Evolutionary conservation across 2,113 vertebrate genomes (phyloP).

Genomic region (Lasiurus borealis): DNA sequence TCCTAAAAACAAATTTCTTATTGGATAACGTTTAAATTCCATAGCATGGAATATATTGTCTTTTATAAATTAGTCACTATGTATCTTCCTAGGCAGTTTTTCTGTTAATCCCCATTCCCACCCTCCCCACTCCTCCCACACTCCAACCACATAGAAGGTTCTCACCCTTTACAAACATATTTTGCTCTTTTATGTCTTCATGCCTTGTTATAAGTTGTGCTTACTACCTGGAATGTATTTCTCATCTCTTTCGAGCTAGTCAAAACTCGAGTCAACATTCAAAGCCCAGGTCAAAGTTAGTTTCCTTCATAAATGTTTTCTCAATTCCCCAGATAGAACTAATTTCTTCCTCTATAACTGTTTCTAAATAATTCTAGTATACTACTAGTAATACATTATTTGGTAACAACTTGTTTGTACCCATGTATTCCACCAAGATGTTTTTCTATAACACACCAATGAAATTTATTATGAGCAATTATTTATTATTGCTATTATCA

Average conservation of each 20-base stretch:
- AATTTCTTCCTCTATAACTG: constrained; percentile 55
- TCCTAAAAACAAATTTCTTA: constrained; percentile 32
- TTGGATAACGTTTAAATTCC: not conserved
- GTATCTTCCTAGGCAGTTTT: not conserved
- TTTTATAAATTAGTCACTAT: not conserved
- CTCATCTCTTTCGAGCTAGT: constrained; percentile 72
- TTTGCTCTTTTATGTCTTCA: not conserved
- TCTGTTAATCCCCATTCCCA: not conserved
- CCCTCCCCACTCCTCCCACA: not conserved
- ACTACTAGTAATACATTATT: not conserved
- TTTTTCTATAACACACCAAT: not conserved
- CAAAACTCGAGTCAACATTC: constrained; percentile 68
- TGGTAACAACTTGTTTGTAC: not conserved
- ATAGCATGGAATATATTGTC: not conserved
- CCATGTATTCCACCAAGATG: not conserved
- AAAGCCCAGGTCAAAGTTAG: constrained; percentile 69
- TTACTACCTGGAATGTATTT: constrained; percentile 60
- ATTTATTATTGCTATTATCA: no score
- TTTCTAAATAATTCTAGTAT: not conserved
- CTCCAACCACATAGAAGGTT: not conserved
- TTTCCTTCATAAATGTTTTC: constrained; percentile 65
- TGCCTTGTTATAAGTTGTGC: constrained; percentile 23
- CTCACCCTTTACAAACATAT: not conserved
- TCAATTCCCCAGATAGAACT: constrained; percentile 49
- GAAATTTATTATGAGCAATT: not conserved